Conservation (phyloP, 2,797 vertebrate genomes). For the Lepilemur ruficaudatus region DNA sequence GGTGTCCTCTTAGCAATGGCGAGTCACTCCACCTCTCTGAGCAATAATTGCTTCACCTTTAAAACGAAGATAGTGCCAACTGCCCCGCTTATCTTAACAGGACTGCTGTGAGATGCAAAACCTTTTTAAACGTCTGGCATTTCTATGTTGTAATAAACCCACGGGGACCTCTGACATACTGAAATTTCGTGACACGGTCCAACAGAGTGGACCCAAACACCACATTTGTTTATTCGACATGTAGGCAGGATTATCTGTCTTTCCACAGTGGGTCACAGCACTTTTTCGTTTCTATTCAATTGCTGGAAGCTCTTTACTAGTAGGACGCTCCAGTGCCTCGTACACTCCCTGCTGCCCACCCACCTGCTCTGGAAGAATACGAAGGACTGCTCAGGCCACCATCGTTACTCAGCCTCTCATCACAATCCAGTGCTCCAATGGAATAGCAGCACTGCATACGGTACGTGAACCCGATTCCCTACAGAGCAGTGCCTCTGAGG, state of each 20-base stretch:
- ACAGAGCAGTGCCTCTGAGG: background rate
- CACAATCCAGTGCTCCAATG: too few species aligned
- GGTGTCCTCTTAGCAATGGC: background rate
- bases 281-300: background rate
- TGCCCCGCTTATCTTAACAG: background rate
- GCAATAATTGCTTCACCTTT: constrained; percentile 8
- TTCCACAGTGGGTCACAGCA: background rate
- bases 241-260: background rate
- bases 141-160: background rate
- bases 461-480: background rate
- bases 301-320: background rate
- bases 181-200: background rate
- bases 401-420: rapidly evolving
- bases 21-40: background rate
- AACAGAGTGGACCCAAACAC: background rate
- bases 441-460: background rate
- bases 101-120: background rate
- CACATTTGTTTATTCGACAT: background rate
- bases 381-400: background rate
- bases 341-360: background rate
- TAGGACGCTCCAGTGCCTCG: background rate
- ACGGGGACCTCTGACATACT: background rate
- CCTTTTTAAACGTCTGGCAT: background rate
- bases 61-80: background rate
- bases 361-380: background rate